Percentiles rank a stretch among this genome's conserved stretches.
phyloP scores from a whole-genome alignment of 1,140 invertebrate genomes.

The Cotesia glomerata region DNA sequence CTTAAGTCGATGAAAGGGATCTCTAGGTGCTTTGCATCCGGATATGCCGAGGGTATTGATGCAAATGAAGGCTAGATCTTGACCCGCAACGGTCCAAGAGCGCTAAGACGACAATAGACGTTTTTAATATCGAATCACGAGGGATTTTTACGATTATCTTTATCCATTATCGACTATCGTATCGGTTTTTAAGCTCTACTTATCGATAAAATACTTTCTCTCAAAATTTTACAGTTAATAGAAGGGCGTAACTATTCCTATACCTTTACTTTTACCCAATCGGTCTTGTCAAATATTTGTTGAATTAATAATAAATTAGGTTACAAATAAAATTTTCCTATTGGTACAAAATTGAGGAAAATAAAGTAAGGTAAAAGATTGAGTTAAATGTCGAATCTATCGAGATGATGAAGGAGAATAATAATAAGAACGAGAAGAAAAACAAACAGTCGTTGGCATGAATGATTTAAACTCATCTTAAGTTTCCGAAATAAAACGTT shows the following conservation, averaged over 20 bases:
- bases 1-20: not conserved
- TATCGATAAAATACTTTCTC: no score
- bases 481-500: not conserved
- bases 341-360: not conserved
- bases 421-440: not conserved
- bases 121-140: not conserved
- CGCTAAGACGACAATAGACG: slow-evolving; percentile 1
- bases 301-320: no score
- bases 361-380: slow-evolving; percentile 4
- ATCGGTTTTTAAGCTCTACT: no score
- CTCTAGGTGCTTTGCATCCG: not conserved
- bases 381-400: not conserved
- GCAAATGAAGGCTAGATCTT: slow-evolving; percentile 4
- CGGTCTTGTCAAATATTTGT: no score
- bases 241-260: no score
- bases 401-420: not conserved
- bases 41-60: not conserved
- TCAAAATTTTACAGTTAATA: no score
- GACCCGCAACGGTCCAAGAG: not conserved
- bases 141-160: no score
- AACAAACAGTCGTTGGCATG: not conserved
- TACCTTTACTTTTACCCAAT: no score
- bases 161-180: no score
- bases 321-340: no score
- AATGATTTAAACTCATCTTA: not conserved